Evolutionary conservation across 1,140 invertebrate species (phyloP), one percentile per base, ranked within the genome.

Genomic region (Sinonovacula constricta): DNA sequence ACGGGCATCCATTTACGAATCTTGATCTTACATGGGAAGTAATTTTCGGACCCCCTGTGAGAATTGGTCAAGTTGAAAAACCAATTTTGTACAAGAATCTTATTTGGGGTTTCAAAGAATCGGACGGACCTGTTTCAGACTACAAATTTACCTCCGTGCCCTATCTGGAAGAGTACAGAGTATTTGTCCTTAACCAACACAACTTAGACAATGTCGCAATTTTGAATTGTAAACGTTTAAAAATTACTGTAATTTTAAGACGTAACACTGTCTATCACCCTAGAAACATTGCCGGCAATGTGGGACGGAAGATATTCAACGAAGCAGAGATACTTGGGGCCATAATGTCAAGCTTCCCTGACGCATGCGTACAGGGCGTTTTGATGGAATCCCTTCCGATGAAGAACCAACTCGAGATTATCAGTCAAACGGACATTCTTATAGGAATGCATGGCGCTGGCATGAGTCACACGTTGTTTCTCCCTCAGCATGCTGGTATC

Each of bases 391-490:
- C 63, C 12, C 67, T 87, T 56, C 67, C 74, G n/a, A 85, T 89
- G 83, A 56, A 75, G 33, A 26, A 79, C 26, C 88, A 89, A 72
- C 74, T 89, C 39, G 54, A 83, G n/a, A 24, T 82, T 1, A 80
- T 88, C 18, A 51, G 77, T 53, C 96, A 97, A 83, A 94, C 96
- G 0, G 97, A 98, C 91, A 94, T 99, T 77, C 94, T 98, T 70
- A 95, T 99, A 87, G 97, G 98, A 28, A 98, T 99, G 91, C 98
- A 99, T 91, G 98, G 98, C 22, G 97, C 97, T 79, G 98, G 97
- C 0, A 90, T 99, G 26, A 97, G 97, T 0, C 97, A 99, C 92
- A 90, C 97, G 30, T 91, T 99, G 68, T 99, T 99, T 91, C 91
- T 99, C 82, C 97, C 97, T 0, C 95, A 97, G 89, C 98, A 97